Base-by-base conservation (phyloP, 35 echinoderm and acorn worm species). In the Ptychodera flava region DNA sequence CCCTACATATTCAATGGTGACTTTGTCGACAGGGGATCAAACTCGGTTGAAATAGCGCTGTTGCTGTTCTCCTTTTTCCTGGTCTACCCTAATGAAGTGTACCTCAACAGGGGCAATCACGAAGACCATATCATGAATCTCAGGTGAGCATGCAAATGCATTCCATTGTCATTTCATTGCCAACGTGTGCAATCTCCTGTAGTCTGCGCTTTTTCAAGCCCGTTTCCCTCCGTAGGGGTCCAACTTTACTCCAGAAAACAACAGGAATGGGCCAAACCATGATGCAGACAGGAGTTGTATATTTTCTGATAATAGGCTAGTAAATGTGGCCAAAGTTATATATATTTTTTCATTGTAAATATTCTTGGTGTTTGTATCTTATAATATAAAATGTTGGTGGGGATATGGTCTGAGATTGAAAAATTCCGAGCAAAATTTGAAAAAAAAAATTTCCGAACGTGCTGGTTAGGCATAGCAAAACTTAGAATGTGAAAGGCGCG, bases 1-100 rank as follows among this genome's bases (percentile, higher is more conserved):
- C 95, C 95, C 15, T 97, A 97, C 78, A 82, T 97, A 78, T 97
- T 97, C 90, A 97, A 97, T 81, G 95, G 95, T 52, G 95, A 97
- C 79, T 97, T 89, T 80, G 95, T 97, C 15, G 95, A 97, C 81
- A 89, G 95, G 78, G 95, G 95, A 12, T 82, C 84, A 14, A 64
- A 90, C 78, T 97, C 95, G 1, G 92, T 97, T 12, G 95, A 97
- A 75, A 92, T 93, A 33, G 95, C 95, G 32, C 38, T 97, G 33
- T 76, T 94, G 32, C 78, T 97, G 28, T 97, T 97, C 79, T 83
- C 79, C 53, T 97, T 93, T 85, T 91, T 94, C 31, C 88, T 97
- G 76, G 79, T 97, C 38, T 94, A 94, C 78, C 95, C 95, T 1
- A 97, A 97, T 81, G 95, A 94, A 78, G 90, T 97, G 52, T 97